These are phyloP conservation scores for Salarias fasciatus DNA, from an alignment of 2,797 vertebrate species.

Conservation along the genomic window DNA sequence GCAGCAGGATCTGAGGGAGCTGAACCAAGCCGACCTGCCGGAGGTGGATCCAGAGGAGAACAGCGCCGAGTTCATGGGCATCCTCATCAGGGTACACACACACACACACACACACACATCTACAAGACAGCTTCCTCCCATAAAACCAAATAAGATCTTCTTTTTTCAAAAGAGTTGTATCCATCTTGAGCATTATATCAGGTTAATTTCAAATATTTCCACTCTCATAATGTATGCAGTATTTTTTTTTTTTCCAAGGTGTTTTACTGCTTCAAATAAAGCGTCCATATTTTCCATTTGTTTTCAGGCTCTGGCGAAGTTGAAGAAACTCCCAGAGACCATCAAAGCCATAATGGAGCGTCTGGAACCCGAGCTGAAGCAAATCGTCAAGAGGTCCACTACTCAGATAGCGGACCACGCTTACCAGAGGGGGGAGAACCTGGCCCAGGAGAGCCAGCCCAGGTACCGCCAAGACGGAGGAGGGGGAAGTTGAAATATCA, in stretches of 20 bases:
- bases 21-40: slow-evolving; percentile 73
- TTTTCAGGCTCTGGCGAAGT: slow-evolving; percentile 91
- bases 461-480: slow-evolving; percentile 79
- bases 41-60: slow-evolving; percentile 96
- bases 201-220: neutral
- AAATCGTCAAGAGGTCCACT: slow-evolving; percentile 97
- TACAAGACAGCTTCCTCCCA: too few relatives aligned
- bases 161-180: too few relatives aligned
- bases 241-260: too few relatives aligned
- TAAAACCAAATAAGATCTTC: too few relatives aligned
- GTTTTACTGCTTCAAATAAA: neutral
- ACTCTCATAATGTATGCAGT: neutral
- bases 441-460: slow-evolving; percentile 92
- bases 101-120: too few relatives aligned
- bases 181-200: neutral
- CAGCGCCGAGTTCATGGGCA: slow-evolving; percentile 94
- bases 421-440: slow-evolving; percentile 93
- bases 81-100: slow-evolving; percentile 88
- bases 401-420: slow-evolving; percentile 95
- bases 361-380: slow-evolving; percentile 94
- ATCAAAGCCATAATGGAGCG: slow-evolving; percentile 96
- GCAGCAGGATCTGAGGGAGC: slow-evolving; percentile 87
- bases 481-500: slow-evolving; percentile 11
- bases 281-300: slow-evolving; percentile 9
- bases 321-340: slow-evolving; percentile 95